Evolutionary conservation across 1,140 invertebrate genomes (phyloP).

Genomic region (Tachypleus tridentatus): DNA sequence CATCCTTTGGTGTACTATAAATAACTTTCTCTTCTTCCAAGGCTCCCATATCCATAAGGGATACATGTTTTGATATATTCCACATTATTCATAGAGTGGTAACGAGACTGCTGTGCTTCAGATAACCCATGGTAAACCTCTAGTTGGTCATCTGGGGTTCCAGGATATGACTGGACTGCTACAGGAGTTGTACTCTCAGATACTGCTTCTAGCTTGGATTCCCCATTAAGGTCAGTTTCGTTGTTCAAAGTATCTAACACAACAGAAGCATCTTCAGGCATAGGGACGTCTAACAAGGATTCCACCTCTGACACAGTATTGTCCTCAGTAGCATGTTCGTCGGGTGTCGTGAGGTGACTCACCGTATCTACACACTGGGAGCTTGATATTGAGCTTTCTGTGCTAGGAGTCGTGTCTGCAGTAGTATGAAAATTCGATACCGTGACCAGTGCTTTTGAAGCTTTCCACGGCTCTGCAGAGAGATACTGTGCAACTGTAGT

Average conservation of each 20-base stretch:
- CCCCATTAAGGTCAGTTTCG: constrained; percentile 15
- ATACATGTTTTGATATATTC: constrained; percentile 9
- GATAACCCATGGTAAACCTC: constrained; percentile 1
- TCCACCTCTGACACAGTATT: constrained; percentile 13
- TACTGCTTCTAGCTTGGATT: constrained; percentile 6
- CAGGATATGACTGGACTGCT: constrained; percentile 9
- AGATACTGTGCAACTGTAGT: neutral
- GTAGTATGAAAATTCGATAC: neutral
- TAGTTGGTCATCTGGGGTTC: constrained; percentile 4
- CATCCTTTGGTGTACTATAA: neutral
- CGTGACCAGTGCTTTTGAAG: neutral
- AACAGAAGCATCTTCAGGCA: constrained; percentile 8
- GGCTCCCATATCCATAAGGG: neutral
- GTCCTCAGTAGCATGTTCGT: constrained; percentile 1
- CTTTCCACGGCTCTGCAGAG: neutral
- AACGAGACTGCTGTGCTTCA: constrained; percentile 8
- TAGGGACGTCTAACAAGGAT: constrained; percentile 13
- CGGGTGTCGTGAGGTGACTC: constrained; percentile 18
- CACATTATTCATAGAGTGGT: constrained; percentile 4
- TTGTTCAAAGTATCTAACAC: neutral
- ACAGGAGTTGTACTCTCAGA: neutral
- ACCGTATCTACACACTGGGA: constrained; percentile 19
- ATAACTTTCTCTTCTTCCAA: constrained; percentile 6
- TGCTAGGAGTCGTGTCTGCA: constrained; percentile 11
- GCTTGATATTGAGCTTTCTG: constrained; percentile 19